Conservation (phyloP, 2,797 vertebrate genomes). For the Arremon aurantiirostris region DNA sequence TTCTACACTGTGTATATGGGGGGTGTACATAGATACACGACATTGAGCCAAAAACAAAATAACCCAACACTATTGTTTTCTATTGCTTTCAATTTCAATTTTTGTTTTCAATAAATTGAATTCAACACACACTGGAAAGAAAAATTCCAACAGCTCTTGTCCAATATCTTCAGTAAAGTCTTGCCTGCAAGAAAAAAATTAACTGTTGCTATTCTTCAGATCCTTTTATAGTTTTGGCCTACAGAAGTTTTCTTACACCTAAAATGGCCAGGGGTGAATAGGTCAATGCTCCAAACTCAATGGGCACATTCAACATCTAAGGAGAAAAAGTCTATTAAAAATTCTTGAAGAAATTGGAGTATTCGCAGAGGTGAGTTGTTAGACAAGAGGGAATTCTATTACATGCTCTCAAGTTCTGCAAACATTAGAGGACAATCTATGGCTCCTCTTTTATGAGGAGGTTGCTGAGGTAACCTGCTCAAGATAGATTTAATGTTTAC, state of each 20-base stretch:
- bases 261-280: constrained; percentile 6
- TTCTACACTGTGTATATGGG: accelerated
- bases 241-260: constrained; percentile 14
- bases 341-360: constrained; percentile 31
- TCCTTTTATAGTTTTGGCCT: constrained; percentile 18
- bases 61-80: not conserved
- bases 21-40: accelerated
- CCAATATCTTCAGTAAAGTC: not conserved
- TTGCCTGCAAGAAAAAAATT: not conserved
- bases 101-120: not conserved
- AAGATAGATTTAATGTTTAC: constrained; percentile 32
- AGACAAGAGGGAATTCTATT: constrained; percentile 38
- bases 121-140: not conserved
- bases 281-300: constrained; percentile 5
- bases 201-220: not conserved
- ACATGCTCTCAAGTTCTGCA: constrained; percentile 34
- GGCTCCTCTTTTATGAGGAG: constrained; percentile 6
- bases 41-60: not conserved
- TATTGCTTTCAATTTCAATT: not conserved
- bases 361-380: not conserved
- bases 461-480: not conserved
- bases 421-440: not conserved
- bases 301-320: constrained; percentile 18
- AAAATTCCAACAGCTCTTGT: not conserved
- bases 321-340: constrained; percentile 5